These are phyloP conservation scores for Triplophysa tibetana DNA, from an alignment of 2,113 vertebrate species.

Conservation along the genomic window DNA sequence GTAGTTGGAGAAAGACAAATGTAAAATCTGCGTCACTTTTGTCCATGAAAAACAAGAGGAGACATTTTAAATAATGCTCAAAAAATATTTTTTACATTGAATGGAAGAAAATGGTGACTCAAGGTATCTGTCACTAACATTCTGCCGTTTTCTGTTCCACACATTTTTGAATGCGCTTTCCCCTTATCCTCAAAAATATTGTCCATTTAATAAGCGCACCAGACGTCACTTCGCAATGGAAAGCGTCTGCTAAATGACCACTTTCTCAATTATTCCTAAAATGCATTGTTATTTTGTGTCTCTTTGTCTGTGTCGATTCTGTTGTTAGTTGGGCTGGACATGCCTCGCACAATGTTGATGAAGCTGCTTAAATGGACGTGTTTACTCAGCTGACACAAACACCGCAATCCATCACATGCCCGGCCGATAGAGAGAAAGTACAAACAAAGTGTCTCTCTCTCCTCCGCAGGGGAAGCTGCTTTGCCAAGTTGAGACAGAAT, in stretches of 20 bases:
- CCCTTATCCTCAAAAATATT: neutral
- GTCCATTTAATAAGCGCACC: neutral
- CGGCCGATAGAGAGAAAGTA: constrained; percentile 29
- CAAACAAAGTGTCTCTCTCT: constrained; percentile 30
- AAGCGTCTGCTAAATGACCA: neutral
- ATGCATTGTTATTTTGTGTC: neutral
- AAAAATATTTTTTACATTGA: neutral
- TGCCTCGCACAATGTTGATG: constrained; percentile 10
- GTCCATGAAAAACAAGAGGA: no score
- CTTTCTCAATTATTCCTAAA: neutral
- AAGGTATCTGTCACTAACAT: no score
- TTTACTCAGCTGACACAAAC: constrained; percentile 51
- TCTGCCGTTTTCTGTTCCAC: no score
- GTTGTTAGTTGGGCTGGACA: neutral
- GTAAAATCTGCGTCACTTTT: no score
- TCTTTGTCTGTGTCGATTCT: constrained; percentile 7
- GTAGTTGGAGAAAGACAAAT: no score
- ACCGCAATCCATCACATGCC: constrained; percentile 29
- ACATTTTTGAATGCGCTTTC: no score
- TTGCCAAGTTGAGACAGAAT: constrained; percentile 37
- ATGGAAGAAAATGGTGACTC: no score
- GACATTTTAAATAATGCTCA: neutral
- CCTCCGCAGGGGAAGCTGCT: constrained; percentile 22
- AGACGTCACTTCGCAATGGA: neutral
- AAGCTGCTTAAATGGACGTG: constrained; percentile 21